Evolutionary conservation across 1,140 invertebrate genomes (phyloP).

Genomic region (Drosophila nigrodunni): DNA sequence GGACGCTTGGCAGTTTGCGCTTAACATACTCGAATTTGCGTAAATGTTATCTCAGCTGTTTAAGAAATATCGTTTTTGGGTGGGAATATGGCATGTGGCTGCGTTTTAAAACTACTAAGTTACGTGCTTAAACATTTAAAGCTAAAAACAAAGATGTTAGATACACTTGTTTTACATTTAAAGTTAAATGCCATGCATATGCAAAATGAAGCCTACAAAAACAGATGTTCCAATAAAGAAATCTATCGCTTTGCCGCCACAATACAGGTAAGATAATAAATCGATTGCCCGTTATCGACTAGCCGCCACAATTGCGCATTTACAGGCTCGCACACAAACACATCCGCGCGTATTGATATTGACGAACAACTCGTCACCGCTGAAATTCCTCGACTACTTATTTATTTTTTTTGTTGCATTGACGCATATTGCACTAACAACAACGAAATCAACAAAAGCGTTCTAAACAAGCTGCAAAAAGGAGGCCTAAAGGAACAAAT

Average conservation of each 20-base stretch:
- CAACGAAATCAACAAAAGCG: neutral
- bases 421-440: constrained; percentile 4
- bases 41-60: neutral
- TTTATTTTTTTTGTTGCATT: constrained; percentile 46
- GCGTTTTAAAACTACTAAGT: too few relatives aligned
- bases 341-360: constrained; percentile 11
- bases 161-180: too few relatives aligned
- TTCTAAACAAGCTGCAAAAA: constrained; percentile 9
- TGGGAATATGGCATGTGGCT: too few relatives aligned
- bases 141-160: too few relatives aligned
- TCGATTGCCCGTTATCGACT: neutral
- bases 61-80: too few relatives aligned
- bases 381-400: constrained; percentile 43
- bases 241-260: too few relatives aligned
- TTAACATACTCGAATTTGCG: neutral
- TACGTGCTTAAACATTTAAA: too few relatives aligned
- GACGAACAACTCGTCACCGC: constrained; percentile 36
- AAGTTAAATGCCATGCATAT: too few relatives aligned
- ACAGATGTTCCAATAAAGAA: too few relatives aligned
- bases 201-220: too few relatives aligned
- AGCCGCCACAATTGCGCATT: constrained; percentile 16
- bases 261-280: neutral
- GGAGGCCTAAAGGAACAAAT: constrained; percentile 9
- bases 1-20: neutral
- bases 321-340: constrained; percentile 14